Percentiles rank a stretch among this genome's conserved stretches.
These are phyloP conservation scores for Tetragonisca angustula DNA, from an alignment of 2,888 invertebrate species.

Conservation along the genomic window DNA sequence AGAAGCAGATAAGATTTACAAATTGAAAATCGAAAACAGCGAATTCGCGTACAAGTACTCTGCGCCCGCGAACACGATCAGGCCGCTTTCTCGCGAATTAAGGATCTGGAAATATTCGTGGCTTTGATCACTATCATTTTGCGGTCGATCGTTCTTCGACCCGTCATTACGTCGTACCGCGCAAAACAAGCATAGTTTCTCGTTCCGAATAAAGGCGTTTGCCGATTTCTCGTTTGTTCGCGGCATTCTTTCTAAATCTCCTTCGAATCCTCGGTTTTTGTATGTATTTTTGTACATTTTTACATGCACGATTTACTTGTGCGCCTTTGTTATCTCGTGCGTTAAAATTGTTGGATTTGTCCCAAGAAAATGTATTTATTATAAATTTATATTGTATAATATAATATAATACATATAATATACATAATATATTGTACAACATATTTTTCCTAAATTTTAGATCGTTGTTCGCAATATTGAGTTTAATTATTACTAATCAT, in stretches of 20 bases:
- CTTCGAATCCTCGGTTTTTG: not conserved
- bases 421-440: too few species aligned
- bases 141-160: constrained; percentile 34
- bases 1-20: not conserved
- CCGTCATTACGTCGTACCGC: constrained; percentile 39
- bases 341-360: too few species aligned
- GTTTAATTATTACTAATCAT: too few species aligned
- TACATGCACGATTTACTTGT: not conserved
- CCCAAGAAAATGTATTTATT: too few species aligned
- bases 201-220: constrained; percentile 32
- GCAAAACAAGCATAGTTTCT: constrained; percentile 36
- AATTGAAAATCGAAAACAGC: not conserved
- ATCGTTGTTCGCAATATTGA: too few species aligned
- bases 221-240: constrained; percentile 7
- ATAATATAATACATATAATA: too few species aligned
- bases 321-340: too few species aligned
- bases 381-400: too few species aligned
- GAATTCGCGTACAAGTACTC: constrained; percentile 11
- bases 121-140: constrained; percentile 46
- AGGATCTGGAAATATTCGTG: constrained; percentile 47
- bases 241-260: not conserved
- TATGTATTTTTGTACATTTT: not conserved
- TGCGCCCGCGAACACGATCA: constrained; percentile 3
- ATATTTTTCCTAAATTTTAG: too few species aligned
- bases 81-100: constrained; percentile 53